Evolutionary conservation across 1,140 invertebrate genomes (phyloP), one percentile per base, ranked within the genome.

Genomic region (Sesamia nonagrioides): DNA sequence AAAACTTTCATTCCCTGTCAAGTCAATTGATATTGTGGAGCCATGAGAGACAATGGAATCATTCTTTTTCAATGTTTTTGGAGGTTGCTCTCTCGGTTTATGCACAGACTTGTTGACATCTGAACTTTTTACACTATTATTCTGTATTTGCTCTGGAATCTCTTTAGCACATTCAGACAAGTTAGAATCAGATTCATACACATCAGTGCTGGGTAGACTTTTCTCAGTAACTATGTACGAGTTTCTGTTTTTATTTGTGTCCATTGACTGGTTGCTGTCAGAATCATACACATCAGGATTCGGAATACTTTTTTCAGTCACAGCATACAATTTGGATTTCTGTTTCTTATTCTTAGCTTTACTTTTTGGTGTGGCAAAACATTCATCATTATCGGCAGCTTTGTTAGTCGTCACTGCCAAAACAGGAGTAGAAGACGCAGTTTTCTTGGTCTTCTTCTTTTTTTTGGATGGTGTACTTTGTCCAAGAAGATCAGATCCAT

Each of bases 301-400:
- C 15, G 89, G 89, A 73, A 93, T 82, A 81, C 84, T 88, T 83
- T 87, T 90, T n/a, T 88, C 84, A 27, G 88, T 82, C 18, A 90
- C 88, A 54, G 79, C 78, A 82, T 91, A 89, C 56, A 88, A 87
- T 88, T 92, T 93, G 33, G 80, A 83, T 81, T 87, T 93, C 66
- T 90, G 87, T 17, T 85, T 87, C 72, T 92, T 94, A 74, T 92
- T 92, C 69, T 92, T 94, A 6, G 87, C 88, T 87, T 95, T 95
- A 81, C 88, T 90, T 85, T 95, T 95, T 58, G 95, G 95, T 82
- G 94, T 95, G 3, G 92, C 93, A 88, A 95, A 95, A 81, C 89
- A 92, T 85, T 87, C 88, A 52, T 93, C 89, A 79, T 27, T 77
- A n/a, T 58, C 18, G 18, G 54, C 63, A 7, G 78, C n/a, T 56